These are phyloP conservation scores for Atractosteus spatula DNA, from an alignment of 2,113 vertebrate species.

Conservation along the genomic window DNA sequence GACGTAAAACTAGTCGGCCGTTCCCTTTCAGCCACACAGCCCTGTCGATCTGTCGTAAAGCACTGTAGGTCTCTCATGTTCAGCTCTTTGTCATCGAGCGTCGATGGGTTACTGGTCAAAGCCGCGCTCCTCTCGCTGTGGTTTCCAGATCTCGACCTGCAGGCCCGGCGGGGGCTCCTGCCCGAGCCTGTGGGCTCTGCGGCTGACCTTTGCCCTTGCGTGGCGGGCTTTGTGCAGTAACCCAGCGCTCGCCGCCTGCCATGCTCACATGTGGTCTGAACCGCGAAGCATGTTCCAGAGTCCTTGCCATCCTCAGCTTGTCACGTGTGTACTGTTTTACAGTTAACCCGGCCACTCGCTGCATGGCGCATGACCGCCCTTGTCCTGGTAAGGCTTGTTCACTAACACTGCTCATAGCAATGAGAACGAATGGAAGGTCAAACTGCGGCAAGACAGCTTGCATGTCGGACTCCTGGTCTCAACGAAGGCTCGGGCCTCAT, in stretches of 20 bases:
- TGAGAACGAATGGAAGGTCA: constrained; percentile 31
- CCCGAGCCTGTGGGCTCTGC: too few relatives aligned
- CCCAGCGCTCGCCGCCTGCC: neutral
- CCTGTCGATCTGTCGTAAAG: too few relatives aligned
- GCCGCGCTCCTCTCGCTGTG: neutral
- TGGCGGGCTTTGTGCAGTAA: neutral
- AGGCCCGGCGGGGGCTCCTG: too few relatives aligned
- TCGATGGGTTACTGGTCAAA: constrained; percentile 40
- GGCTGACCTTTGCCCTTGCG: too few relatives aligned
- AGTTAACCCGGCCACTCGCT: constrained; percentile 92
- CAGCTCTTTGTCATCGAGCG: constrained; percentile 18
- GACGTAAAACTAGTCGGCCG: constrained; percentile 10
- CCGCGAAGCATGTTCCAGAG: neutral
- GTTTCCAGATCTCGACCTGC: neutral
- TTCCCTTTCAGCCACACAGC: constrained; percentile 3
- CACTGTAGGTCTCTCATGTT: too few relatives aligned
- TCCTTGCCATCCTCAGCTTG: constrained; percentile 58
- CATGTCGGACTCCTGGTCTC: too few relatives aligned
- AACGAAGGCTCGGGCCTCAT: too few relatives aligned
- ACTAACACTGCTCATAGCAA: constrained; percentile 54
- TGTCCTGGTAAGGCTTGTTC: constrained; percentile 84
- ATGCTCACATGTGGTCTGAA: neutral
- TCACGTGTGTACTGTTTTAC: constrained; percentile 89
- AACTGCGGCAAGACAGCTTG: constrained; percentile 14
- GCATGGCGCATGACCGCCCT: constrained; percentile 90